These are phyloP conservation scores for Lepeophtheirus salmonis DNA, from an alignment of 1,140 invertebrate genomes.

Conservation along the genomic window DNA sequence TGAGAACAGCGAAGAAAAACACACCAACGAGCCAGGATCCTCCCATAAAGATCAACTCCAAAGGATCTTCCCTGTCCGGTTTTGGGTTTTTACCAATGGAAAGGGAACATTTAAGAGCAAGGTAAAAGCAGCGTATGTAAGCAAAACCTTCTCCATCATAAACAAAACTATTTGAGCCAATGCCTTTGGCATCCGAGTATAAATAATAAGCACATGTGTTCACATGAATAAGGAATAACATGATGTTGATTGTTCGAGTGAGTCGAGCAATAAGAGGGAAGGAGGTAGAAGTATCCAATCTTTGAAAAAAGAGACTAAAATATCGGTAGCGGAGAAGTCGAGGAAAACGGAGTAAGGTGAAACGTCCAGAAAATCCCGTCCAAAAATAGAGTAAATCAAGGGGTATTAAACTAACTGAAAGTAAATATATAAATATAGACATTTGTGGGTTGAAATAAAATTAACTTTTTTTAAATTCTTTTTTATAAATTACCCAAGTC, in stretches of 20 bases:
- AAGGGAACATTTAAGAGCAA: slow-evolving; percentile 81
- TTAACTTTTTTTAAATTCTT: neutral
- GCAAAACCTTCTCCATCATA: slow-evolving; percentile 56
- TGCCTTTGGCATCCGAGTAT: slow-evolving; percentile 54
- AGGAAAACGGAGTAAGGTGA: slow-evolving; percentile 59
- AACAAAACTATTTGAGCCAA: slow-evolving; percentile 60
- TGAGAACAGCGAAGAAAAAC: slow-evolving; percentile 79
- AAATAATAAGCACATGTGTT: slow-evolving; percentile 80
- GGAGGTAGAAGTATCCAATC: slow-evolving; percentile 52
- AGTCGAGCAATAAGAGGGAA: slow-evolving; percentile 50
- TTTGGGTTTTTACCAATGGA: slow-evolving; percentile 88
- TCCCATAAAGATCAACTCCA: slow-evolving; percentile 82
- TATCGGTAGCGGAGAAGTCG: slow-evolving; percentile 55
- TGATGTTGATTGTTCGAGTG: slow-evolving; percentile 64
- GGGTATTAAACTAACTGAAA: neutral
- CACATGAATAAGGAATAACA: slow-evolving; percentile 78
- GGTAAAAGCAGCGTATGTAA: slow-evolving; percentile 61
- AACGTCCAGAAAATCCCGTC: slow-evolving; percentile 55
- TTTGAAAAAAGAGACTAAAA: slow-evolving; percentile 63
- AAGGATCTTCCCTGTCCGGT: slow-evolving; percentile 46
- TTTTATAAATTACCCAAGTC: no score
- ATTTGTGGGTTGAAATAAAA: neutral
- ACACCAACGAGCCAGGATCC: slow-evolving; percentile 82
- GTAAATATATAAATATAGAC: neutral
- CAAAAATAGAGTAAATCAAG: slow-evolving; percentile 16